phyloP scores from a whole-genome alignment of 2,113 vertebrate genomes.

The Sturnus vulgaris region DNA sequence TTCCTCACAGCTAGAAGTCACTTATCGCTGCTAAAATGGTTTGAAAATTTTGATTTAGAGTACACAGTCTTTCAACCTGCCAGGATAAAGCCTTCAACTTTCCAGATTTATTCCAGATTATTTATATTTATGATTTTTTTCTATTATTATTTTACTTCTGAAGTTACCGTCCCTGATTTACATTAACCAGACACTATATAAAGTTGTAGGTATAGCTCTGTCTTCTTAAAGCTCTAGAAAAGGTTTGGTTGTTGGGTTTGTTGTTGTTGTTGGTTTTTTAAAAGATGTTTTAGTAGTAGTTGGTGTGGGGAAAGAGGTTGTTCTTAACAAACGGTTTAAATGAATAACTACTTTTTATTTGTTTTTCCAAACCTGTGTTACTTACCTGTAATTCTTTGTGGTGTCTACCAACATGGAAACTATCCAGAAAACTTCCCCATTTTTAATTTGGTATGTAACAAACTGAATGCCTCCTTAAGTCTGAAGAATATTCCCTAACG shows the following conservation, averaged over 20 bases:
- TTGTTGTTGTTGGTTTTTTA: neutral
- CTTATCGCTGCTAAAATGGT: neutral
- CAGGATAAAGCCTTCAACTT: neutral
- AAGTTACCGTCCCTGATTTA: neutral
- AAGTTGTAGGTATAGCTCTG: neutral
- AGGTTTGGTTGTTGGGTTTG: neutral
- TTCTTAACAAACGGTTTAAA: neutral
- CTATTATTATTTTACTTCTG: neutral
- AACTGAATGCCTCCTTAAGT: neutral
- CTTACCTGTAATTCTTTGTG: neutral
- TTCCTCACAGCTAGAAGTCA: neutral
- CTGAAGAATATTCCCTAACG: neutral
- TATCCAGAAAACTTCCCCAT: neutral
- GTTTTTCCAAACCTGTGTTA: neutral
- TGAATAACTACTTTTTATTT: neutral
- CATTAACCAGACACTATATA: neutral
- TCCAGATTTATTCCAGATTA: neutral
- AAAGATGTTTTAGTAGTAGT: neutral
- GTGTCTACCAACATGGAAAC: neutral
- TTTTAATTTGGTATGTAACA: neutral
- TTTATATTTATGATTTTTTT: neutral
- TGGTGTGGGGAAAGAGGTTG: neutral
- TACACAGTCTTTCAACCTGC: neutral
- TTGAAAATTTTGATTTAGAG: constrained; percentile 6
- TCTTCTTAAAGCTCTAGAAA: neutral